These are phyloP conservation scores for Rotaria sp. DNA, from an alignment of 2,888 invertebrate species.

Conservation along the genomic window DNA sequence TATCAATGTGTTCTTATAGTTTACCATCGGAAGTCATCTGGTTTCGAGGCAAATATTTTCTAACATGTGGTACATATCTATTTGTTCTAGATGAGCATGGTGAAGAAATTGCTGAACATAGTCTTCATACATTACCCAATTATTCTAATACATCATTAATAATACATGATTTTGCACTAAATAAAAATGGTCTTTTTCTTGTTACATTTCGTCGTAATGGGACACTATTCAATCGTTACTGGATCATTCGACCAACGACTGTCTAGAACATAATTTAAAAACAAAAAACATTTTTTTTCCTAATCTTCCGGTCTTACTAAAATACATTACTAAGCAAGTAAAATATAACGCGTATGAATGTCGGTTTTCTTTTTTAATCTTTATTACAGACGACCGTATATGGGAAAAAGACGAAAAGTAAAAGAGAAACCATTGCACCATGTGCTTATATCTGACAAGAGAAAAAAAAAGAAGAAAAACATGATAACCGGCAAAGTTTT, in stretches of 20 bases:
- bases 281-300: not conserved
- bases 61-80: not conserved
- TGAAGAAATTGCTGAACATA: not conserved
- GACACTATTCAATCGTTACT: not conserved
- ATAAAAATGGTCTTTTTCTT: not conserved
- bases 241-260: not conserved
- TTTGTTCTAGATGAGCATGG: not conserved
- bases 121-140: not conserved
- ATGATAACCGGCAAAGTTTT: not conserved
- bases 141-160: no score
- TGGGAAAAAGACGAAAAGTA: not conserved
- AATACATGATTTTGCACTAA: not conserved
- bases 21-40: not conserved
- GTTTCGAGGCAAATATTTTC: slow-evolving; percentile 11
- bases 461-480: not conserved
- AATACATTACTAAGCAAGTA: not conserved
- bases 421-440: slow-evolving; percentile 5
- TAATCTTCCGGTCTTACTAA: not conserved
- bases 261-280: not conserved
- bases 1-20: not conserved
- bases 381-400: not conserved
- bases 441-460: not conserved
- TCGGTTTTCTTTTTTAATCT: not conserved
- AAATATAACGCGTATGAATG: not conserved
- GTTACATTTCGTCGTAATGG: not conserved